Percentiles rank a stretch among this genome's conserved stretches.
These are phyloP conservation scores for Psilopogon haemacephalus DNA, from an alignment of 2,113 vertebrate species.

Conservation along the genomic window DNA sequence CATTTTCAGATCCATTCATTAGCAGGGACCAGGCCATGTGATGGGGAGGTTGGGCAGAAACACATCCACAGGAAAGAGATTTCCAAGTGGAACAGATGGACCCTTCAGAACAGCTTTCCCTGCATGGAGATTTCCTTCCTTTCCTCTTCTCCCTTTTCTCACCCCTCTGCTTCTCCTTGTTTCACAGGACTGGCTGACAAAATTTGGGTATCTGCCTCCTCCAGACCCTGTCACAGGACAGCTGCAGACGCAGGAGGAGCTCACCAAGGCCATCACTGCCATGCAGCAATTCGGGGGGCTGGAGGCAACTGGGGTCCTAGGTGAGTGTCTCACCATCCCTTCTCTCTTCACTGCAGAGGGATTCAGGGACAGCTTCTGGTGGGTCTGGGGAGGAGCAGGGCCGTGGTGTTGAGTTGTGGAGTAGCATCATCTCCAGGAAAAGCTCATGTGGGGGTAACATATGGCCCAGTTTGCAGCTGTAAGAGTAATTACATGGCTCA, in stretches of 20 bases:
- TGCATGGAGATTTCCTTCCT: neutral
- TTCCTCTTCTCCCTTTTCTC: neutral
- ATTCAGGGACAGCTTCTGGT: neutral
- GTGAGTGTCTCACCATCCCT: conserved; percentile 65
- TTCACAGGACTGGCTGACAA: conserved; percentile 92
- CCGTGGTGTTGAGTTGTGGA: neutral
- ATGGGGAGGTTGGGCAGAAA: neutral
- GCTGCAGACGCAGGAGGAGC: conserved; percentile 89
- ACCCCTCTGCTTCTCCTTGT: neutral
- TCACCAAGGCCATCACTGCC: conserved; percentile 89
- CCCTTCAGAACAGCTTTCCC: neutral
- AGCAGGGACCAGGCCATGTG: neutral
- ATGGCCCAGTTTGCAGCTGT: neutral
- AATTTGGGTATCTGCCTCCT: conserved; percentile 93
- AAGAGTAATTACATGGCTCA: conserved; percentile 64
- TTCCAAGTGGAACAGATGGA: neutral
- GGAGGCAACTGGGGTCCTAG: conserved; percentile 86
- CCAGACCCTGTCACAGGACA: conserved; percentile 84
- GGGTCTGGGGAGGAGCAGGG: fast-evolving
- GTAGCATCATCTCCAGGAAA: neutral
- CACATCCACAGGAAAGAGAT: neutral
- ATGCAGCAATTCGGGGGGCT: conserved; percentile 96
- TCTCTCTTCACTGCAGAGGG: neutral
- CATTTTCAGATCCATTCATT: neutral
- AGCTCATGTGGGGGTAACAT: neutral